Base-by-base conservation (phyloP, 2,888 invertebrate genomes). In the Frankliniella intonsa region DNA sequence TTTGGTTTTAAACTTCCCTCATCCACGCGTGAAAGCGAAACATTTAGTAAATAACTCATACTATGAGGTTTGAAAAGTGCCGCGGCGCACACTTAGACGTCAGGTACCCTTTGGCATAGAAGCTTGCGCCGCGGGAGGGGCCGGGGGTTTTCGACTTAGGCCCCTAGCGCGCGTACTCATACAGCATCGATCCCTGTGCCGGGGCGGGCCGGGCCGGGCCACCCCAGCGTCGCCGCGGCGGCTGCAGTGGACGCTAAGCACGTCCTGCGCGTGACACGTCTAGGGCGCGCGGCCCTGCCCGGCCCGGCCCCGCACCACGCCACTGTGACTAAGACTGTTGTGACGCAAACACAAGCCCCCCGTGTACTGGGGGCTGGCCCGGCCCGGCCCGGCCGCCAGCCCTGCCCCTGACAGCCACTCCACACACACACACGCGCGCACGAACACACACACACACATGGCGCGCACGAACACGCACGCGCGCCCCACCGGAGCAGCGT, bases 371-470 rank as follows among this genome's bases (percentile, higher is more conserved):
- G 38, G 38, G 3, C 38, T 5, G 38, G 38, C 3, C 38, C 38
- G 38, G 38, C 38, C 38, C 38, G 38, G 38, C 38, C 38, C 38
- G 38, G 38, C 2, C 38, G 38, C 38, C 38, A 38, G 38, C 38
- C 25, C 22, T 76, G 69, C 69, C 25, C 1, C 69, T 76, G 69
- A 76, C 69, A 76, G 69, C 69, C 69, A 76, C 69, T 76, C 69
- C 69, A 76, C 69, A 25, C 69, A 76, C 22, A 76, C 69, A 25
- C 69, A 76, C 62, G 19, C 55, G 10, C 55, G 65, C 65, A 51
- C 65, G n/a, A 17, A 65, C 65, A 65, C n/a, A 19, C 65, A 12
- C 14, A 65, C 65, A 65, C 65, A 65, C 65, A 65, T n/a, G n/a
- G 3, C 11, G 14, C 9, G 14, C 55, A 3, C 7, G 38, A 2